phyloP scores from a whole-genome alignment of 2,888 invertebrate species.

The Cephus runcator region DNA sequence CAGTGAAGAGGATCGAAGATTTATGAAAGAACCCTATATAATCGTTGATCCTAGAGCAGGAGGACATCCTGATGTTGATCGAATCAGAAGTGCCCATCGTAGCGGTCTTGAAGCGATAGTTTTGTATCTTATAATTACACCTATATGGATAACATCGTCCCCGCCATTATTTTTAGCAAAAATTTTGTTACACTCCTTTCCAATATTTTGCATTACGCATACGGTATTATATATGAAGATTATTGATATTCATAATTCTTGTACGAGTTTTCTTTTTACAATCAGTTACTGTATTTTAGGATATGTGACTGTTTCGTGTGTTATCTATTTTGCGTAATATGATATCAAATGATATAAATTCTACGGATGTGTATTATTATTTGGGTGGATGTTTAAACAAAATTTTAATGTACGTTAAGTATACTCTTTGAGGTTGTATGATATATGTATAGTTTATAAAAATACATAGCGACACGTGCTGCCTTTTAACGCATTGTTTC shows the following conservation, averaged over 20 bases:
- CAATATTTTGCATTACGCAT: constrained; percentile 35
- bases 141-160: constrained; percentile 44
- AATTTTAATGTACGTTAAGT: background rate
- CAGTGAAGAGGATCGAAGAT: constrained; percentile 53
- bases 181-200: constrained; percentile 35
- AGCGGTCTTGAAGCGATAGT: constrained; percentile 41
- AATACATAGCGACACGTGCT: background rate
- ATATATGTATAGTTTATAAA: background rate
- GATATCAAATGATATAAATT: background rate
- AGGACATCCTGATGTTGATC: constrained; percentile 51
- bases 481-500: background rate
- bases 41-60: constrained; percentile 41
- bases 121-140: constrained; percentile 40
- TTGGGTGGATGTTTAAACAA: background rate
- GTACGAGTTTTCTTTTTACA: constrained; percentile 6
- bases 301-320: constrained; percentile 21
- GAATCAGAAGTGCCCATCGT: constrained; percentile 46
- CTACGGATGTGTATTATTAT: background rate
- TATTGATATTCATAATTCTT: constrained; percentile 15
- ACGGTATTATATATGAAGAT: constrained; percentile 39
- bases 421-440: background rate
- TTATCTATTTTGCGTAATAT: background rate
- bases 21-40: constrained; percentile 42
- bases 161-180: constrained; percentile 29
- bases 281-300: constrained; percentile 22